phyloP scores from a whole-genome alignment of 30 jellyfish, hydroid and myxozoan species.

The Catostylus mosaicus region DNA sequence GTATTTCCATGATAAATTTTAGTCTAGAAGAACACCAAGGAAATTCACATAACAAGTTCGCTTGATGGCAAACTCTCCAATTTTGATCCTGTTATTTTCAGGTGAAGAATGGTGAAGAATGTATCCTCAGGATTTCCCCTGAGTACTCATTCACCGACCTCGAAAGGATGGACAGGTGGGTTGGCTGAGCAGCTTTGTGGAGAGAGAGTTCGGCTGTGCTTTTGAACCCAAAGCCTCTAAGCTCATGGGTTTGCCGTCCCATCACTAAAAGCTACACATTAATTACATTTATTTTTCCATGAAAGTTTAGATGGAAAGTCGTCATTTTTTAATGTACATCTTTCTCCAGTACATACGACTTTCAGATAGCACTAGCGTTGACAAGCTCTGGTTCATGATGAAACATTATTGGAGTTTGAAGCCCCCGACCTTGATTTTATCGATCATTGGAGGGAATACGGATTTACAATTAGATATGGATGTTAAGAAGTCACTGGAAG shows the following conservation, averaged over 20 bases:
- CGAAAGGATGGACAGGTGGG: no score
- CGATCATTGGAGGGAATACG: conserved; percentile 40
- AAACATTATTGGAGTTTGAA: conserved; percentile 25
- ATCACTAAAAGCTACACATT: not conserved
- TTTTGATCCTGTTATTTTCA: no score
- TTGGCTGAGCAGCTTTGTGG: no score
- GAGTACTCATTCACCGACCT: no score
- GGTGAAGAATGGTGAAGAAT: no score
- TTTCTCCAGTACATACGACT: conserved; percentile 29
- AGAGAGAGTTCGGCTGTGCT: no score
- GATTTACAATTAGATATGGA: not conserved
- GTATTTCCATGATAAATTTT: no score
- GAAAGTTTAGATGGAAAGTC: not conserved
- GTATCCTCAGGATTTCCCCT: no score
- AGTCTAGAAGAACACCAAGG: no score
- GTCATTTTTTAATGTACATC: not conserved
- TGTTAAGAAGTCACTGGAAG: conserved; percentile 23
- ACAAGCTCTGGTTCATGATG: conserved; percentile 21
- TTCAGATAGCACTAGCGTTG: conserved; percentile 15
- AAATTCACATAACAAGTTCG: no score
- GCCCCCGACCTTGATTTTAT: conserved; percentile 39
- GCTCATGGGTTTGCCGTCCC: not conserved
- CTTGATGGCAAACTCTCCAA: no score
- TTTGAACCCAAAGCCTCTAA: no score
- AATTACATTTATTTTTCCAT: not conserved